Evolutionary conservation across 2,888 invertebrate species (phyloP).

Genomic region (Microctonus hyperodae): DNA sequence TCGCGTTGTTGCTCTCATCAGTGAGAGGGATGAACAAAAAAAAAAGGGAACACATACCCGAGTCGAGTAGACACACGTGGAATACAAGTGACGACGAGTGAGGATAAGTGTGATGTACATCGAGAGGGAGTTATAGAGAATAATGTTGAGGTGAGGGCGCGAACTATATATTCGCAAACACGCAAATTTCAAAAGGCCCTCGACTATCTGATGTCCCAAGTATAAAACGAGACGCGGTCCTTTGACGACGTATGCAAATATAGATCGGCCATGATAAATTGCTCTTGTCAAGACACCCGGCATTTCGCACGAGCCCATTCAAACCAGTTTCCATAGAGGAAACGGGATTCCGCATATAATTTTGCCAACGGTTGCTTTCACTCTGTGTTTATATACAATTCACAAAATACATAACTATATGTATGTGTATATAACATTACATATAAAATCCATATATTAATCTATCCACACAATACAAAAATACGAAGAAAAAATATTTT

Average conservation of each 20-base stretch:
- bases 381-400: not conserved
- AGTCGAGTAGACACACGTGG: constrained; percentile 24
- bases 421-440: not conserved
- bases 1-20: constrained; percentile 48
- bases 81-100: constrained; percentile 25
- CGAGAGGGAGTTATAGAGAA: constrained; percentile 37
- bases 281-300: constrained; percentile 62
- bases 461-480: too few species aligned
- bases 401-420: not conserved
- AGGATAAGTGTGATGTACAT: constrained; percentile 33
- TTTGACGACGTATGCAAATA: constrained; percentile 63
- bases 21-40: constrained; percentile 43
- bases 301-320: constrained; percentile 61
- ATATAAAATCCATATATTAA: too few species aligned
- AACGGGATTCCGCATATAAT: constrained; percentile 55
- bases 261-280: constrained; percentile 64
- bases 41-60: constrained; percentile 33
- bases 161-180: constrained; percentile 61
- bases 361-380: constrained; percentile 51
- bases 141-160: constrained; percentile 36
- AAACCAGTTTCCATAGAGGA: constrained; percentile 56
- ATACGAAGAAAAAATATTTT: too few species aligned
- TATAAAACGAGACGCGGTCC: constrained; percentile 55
- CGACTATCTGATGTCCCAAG: constrained; percentile 61
- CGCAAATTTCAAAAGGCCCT: constrained; percentile 63